Conservation (phyloP, 2,113 vertebrate species). For the Delphinus delphis region DNA sequence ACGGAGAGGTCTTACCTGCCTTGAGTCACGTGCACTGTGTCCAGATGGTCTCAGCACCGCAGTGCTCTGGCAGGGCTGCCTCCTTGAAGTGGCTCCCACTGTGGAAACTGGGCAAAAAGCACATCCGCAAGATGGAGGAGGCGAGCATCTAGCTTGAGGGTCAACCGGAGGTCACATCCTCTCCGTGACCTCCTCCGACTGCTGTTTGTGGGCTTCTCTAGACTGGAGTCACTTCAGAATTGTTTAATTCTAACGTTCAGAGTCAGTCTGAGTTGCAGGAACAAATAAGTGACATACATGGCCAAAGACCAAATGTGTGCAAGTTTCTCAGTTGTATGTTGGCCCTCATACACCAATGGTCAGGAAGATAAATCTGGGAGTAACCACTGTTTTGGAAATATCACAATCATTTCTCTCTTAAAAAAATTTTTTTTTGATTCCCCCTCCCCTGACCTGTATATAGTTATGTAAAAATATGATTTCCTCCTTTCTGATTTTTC, state of each 20-base stretch:
- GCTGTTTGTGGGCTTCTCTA: background rate
- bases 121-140: background rate
- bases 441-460: background rate
- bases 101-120: background rate
- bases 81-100: background rate
- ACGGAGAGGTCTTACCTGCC: background rate
- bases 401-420: rapidly evolving
- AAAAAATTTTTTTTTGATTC: background rate
- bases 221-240: background rate
- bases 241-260: background rate
- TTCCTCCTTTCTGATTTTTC: background rate
- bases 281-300: background rate
- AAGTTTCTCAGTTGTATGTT: background rate
- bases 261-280: background rate
- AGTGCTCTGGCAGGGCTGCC: background rate
- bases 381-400: background rate
- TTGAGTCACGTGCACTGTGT: background rate
- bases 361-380: background rate
- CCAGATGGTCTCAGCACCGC: background rate
- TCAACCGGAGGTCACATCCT: background rate
- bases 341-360: background rate
- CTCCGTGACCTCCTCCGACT: background rate
- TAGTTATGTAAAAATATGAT: background rate
- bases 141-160: rapidly evolving
- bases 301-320: background rate